Percentiles rank a stretch among this genome's conserved stretches.
Evolutionary conservation across 2,113 vertebrate species (phyloP).

Genomic region (Myotis yumanensis): DNA sequence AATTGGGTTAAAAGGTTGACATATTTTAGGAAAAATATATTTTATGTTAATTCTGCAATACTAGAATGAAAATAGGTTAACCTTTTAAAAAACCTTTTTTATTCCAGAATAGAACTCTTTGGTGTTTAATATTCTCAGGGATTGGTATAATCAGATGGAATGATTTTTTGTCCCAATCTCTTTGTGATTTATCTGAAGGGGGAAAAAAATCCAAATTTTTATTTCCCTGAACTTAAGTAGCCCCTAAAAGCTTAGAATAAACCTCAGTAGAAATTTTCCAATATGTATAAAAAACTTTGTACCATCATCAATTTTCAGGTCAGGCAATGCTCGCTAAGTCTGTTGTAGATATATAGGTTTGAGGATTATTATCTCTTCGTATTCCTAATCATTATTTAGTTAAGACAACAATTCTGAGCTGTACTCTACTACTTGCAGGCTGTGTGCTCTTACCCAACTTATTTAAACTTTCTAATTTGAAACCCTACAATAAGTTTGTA

Average conservation of each 20-base stretch:
- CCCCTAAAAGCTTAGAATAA: constrained; percentile 60
- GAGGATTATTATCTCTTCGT: background rate
- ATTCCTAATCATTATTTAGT: constrained; percentile 24
- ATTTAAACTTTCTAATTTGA: background rate
- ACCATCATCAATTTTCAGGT: constrained; percentile 65
- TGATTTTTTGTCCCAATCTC: constrained; percentile 28
- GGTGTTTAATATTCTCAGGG: constrained; percentile 62
- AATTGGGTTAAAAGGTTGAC: constrained; percentile 2
- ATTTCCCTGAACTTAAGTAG: constrained; percentile 34
- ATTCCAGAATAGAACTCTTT: constrained; percentile 70
- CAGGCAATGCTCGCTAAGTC: constrained; percentile 59
- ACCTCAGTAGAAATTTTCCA: constrained; percentile 47
- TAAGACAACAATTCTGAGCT: background rate
- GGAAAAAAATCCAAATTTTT: constrained; percentile 24
- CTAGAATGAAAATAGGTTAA: constrained; percentile 60
- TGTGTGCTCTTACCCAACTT: background rate
- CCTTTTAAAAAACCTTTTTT: constrained; percentile 55
- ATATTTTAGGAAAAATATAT: constrained; percentile 43
- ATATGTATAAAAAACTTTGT: constrained; percentile 3
- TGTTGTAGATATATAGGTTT: constrained; percentile 24
- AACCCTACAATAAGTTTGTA: background rate
- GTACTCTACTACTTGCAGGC: background rate
- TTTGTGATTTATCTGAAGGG: constrained; percentile 44
- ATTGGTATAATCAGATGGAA: constrained; percentile 69
- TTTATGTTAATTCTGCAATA: constrained; percentile 54